A percentile compares a stretch with the other conserved stretches of the same genome.
Evolutionary conservation across 2,797 vertebrate genomes (phyloP).

Genomic region (Lacerta bilineata): DNA sequence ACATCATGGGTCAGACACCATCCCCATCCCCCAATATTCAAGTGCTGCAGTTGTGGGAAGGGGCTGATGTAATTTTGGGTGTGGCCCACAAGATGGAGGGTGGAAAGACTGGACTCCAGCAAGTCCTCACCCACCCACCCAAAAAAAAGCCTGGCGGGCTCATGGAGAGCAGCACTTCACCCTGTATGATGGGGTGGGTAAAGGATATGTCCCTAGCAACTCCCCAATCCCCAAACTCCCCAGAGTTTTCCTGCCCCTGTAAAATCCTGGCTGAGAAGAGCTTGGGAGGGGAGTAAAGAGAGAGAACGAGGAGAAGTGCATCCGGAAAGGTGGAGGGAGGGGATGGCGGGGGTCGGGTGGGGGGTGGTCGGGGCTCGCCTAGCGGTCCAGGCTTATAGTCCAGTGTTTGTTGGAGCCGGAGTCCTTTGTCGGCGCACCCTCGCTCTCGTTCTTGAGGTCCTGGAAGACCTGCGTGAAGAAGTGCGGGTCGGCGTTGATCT

Average conservation of each 20-base stretch:
- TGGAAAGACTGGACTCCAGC: slow-evolving; percentile 8
- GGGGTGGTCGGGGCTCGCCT: slow-evolving; percentile 56
- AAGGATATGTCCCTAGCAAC: neutral
- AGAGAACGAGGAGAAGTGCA: neutral
- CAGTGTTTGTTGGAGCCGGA: slow-evolving; percentile 79
- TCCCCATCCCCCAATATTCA: slow-evolving; percentile 12
- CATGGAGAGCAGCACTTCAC: neutral
- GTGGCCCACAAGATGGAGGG: slow-evolving; percentile 18
- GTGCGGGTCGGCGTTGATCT: slow-evolving; percentile 95
- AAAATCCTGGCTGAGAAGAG: neutral
- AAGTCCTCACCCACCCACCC: neutral
- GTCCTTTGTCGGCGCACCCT: slow-evolving; percentile 77
- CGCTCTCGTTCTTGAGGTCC: slow-evolving; percentile 95
- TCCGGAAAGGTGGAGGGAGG: neutral
- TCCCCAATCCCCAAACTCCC: neutral
- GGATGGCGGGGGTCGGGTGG: neutral
- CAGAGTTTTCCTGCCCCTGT: neutral
- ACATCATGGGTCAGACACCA: neutral
- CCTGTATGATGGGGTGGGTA: neutral
- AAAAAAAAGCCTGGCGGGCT: neutral
- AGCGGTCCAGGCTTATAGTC: slow-evolving; percentile 92
- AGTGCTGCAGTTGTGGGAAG: slow-evolving; percentile 21
- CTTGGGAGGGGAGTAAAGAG: neutral
- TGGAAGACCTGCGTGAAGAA: slow-evolving; percentile 99
- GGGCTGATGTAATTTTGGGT: slow-evolving; percentile 36